A percentile compares a stretch with the other conserved stretches of the same genome.
These are phyloP conservation scores for Tipula unca DNA, from an alignment of 2,888 invertebrate species.

Conservation along the genomic window DNA sequence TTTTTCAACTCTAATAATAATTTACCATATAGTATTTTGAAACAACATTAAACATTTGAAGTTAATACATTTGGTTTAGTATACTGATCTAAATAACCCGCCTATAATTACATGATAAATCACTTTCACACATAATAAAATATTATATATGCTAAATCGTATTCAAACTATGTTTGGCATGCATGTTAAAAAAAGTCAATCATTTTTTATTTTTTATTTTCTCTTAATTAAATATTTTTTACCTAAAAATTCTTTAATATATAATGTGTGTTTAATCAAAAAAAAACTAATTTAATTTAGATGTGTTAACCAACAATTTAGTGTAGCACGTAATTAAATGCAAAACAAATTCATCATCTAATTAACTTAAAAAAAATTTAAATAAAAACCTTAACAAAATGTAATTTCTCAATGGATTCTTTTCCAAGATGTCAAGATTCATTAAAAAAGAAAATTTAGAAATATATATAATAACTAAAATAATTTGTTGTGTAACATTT, in stretches of 20 bases:
- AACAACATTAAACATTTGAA: neutral
- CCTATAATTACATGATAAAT: no score
- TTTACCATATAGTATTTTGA: neutral
- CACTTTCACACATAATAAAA: neutral
- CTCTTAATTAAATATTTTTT: neutral
- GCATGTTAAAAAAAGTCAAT: no score
- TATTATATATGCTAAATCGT: neutral
- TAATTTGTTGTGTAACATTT: neutral
- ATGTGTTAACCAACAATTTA: neutral
- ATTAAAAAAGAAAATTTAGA: neutral
- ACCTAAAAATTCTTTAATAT: neutral
- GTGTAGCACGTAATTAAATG: neutral
- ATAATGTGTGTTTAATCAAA: neutral
- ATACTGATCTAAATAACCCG: no score
- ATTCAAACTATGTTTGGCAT: neutral
- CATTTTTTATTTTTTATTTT: neutral
- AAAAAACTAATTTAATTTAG: neutral
- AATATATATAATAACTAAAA: no score
- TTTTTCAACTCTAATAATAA: neutral
- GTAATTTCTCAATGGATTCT: neutral
- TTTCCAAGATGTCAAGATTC: conserved; percentile 4
- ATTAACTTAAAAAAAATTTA: neutral
- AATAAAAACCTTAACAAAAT: neutral
- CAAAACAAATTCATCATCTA: neutral
- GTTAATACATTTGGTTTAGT: no score